Percentiles rank a stretch among this genome's conserved stretches.
Conservation (phyloP, 2,113 vertebrate species). For the Ophthalmolycus amberensis region DNA sequence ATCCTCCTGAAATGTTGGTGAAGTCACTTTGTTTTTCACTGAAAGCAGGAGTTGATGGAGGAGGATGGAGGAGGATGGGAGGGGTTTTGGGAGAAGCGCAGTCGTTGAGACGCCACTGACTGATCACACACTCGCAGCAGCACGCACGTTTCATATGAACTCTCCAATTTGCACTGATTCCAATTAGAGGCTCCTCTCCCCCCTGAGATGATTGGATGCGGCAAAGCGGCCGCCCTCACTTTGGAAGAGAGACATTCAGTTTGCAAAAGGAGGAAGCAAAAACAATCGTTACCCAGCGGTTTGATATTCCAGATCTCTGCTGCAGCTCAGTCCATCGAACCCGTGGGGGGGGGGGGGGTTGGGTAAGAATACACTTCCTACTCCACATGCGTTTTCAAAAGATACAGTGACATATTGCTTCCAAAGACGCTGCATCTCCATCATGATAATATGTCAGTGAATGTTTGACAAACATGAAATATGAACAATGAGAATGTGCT, state of each 20-base stretch:
- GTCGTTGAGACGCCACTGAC: neutral
- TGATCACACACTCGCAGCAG: neutral
- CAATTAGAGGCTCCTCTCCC: neutral
- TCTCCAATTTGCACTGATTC: constrained; percentile 27
- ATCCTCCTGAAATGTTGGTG: neutral
- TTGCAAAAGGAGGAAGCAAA: neutral
- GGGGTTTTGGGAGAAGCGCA: neutral
- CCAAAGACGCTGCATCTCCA: neutral
- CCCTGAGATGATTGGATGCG: constrained; percentile 25
- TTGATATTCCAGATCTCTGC: constrained; percentile 24
- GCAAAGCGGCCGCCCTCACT: neutral
- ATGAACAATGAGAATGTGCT: neutral
- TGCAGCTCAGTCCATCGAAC: constrained; percentile 31
- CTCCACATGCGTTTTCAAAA: neutral
- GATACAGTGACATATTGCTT: neutral
- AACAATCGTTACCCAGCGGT: neutral
- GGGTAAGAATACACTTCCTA: constrained; percentile 14
- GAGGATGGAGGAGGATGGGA: neutral
- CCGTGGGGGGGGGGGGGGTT: neutral
- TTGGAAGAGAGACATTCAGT: constrained; percentile 9
- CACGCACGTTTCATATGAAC: constrained; percentile 12
- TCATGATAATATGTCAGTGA: neutral
- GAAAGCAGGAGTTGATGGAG: neutral
- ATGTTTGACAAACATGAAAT: neutral
- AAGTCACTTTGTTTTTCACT: constrained; percentile 18